These are phyloP conservation scores for Harpagus bidentatus DNA, from an alignment of 2,113 vertebrate genomes.

Conservation along the genomic window DNA sequence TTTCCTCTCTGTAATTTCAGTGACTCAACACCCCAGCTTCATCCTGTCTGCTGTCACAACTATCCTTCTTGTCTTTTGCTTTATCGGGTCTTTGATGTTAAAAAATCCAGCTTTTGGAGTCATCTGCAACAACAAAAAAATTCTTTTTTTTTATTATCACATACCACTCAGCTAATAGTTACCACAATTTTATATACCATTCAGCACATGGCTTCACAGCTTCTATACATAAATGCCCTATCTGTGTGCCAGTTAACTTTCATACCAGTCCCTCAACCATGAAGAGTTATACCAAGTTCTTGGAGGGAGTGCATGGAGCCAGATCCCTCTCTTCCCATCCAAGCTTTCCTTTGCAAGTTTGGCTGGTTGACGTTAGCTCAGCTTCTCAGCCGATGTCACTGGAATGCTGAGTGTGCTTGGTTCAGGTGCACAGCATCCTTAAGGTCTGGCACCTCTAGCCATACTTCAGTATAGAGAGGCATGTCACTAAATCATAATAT, in stretches of 20 bases:
- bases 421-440: neutral
- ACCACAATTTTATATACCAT: neutral
- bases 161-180: neutral
- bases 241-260: neutral
- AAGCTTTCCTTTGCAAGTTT: neutral
- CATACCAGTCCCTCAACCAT: neutral
- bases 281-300: neutral
- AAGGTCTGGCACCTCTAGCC: neutral
- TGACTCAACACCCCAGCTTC: neutral
- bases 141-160: neutral
- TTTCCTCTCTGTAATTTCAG: neutral
- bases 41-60: neutral
- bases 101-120: neutral
- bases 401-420: neutral
- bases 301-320: neutral
- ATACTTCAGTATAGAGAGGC: neutral
- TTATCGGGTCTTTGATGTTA: neutral
- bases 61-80: neutral
- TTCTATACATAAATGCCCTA: neutral
- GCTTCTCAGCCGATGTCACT: neutral
- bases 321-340: neutral
- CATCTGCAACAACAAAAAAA: neutral
- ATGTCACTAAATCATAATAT: neutral
- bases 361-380: neutral
- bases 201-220: conserved; percentile 41